Evolutionary conservation across 2,888 invertebrate species (phyloP), one percentile per base, ranked within the genome.

Genomic region (Tipula unca): DNA sequence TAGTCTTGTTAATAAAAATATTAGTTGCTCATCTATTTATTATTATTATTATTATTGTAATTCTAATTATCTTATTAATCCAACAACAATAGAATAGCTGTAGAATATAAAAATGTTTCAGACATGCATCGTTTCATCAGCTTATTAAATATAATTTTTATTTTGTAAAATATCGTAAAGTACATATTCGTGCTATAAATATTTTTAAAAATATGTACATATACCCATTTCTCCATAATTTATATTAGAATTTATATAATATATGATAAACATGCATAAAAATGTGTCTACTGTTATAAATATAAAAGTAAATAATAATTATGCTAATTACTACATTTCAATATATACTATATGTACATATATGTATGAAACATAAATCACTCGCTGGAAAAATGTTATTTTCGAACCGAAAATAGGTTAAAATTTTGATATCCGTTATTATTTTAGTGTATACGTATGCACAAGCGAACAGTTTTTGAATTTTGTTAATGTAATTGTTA

Each of bases 51-150:
- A 48, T n/a, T n/a, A n/a, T n/a, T n/a, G n/a, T n/a, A n/a, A n/a
- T 69, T 69, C 20, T 25, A 69, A 69, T 69, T 69, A 25, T 69
- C 69, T 25, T 69, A 69, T 69, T 69, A 69, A 3, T 25, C 10
- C 25, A 69, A 48, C 48, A 48, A 48, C 13, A 17, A 17, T 17
- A 17, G 32, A 32, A 48, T 48, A 48, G 5, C 0, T 3, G 48
- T 69, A 69, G 25, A 69, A 25, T n/a, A 17, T 3, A 8, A 69
- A 69, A 69, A 69, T 10, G 10, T 69, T 69, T 69, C 69, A 10
- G 25, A 69, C 69, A 69, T 69, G 69, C 69, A 69, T 69, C 69
- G 69, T 69, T 69, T 69, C 69, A 69, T 69, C 69, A 69, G 69
- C 69, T 69, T 69, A 69, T 69, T 69, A 69, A 69, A 69, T 48